Evolutionary conservation across 2,797 vertebrate species (phyloP).

Genomic region (Characodon lateralis): DNA sequence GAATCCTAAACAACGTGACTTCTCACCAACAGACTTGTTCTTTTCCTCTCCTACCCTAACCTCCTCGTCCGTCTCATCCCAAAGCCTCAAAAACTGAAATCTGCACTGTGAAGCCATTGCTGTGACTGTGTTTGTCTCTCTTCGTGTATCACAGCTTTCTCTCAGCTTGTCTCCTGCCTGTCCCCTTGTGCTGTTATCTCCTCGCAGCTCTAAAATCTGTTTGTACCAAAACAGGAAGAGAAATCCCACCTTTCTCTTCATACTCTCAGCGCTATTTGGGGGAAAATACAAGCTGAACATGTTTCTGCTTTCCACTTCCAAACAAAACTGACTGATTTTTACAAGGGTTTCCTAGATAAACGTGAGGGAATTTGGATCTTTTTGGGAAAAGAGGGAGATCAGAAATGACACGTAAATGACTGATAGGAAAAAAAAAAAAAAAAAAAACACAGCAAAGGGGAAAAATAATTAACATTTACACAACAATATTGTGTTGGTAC

Average conservation of each 20-base stretch:
- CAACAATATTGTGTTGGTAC: slow-evolving; percentile 34
- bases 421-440: no score
- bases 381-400: neutral
- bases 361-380: neutral
- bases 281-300: neutral
- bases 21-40: slow-evolving; percentile 21
- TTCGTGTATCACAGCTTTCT: neutral
- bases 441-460: neutral
- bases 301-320: neutral
- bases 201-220: slow-evolving; percentile 59
- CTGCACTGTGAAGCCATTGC: slow-evolving; percentile 58
- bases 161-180: slow-evolving; percentile 5
- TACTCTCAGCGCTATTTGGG: neutral
- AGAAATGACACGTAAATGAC: no score
- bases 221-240: slow-evolving; percentile 70
- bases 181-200: slow-evolving; percentile 35
- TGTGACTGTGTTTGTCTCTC: neutral
- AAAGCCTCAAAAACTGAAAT: slow-evolving; percentile 73
- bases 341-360: neutral
- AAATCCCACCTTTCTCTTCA: slow-evolving; percentile 17
- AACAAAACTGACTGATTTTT: no score
- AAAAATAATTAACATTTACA: slow-evolving; percentile 5
- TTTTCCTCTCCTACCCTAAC: slow-evolving; percentile 13
- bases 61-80: slow-evolving; percentile 50
- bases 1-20: slow-evolving; percentile 19